Percentiles rank a stretch among this genome's conserved stretches.
Conservation (phyloP, 2,797 vertebrate genomes). For the Fringilla coelebs region DNA sequence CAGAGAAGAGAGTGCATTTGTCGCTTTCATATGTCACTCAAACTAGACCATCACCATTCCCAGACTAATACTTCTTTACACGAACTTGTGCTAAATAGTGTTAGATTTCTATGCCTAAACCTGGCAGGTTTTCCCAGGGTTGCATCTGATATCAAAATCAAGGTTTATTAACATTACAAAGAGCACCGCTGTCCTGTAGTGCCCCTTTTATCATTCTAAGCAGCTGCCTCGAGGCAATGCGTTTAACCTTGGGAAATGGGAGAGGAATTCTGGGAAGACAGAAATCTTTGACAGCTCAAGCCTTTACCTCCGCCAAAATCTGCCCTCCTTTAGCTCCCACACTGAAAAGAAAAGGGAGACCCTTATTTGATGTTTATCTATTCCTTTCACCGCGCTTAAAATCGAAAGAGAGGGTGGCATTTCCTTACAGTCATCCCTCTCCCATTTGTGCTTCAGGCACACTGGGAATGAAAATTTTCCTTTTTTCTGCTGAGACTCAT, state of each 20-base stretch:
- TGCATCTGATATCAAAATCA: conserved; percentile 78
- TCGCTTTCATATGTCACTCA: conserved; percentile 65
- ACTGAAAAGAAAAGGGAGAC: conserved; percentile 27
- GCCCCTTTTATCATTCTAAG: conserved; percentile 81
- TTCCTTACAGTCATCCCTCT: conserved; percentile 53
- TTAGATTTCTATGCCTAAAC: conserved; percentile 68
- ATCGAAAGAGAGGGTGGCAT: conserved; percentile 19
- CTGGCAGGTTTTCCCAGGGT: conserved; percentile 76
- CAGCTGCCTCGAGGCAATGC: conserved; percentile 76
- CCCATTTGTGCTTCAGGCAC: conserved; percentile 39
- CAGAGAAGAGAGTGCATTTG: neutral
- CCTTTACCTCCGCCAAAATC: conserved; percentile 67
- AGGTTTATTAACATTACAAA: conserved; percentile 85
- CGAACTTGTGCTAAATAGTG: conserved; percentile 70
- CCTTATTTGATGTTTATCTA: conserved; percentile 69
- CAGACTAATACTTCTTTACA: conserved; percentile 67
- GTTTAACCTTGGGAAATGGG: conserved; percentile 83
- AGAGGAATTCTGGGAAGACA: conserved; percentile 74
- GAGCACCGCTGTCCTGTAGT: conserved; percentile 74
- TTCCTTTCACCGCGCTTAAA: conserved; percentile 57
- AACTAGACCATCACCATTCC: conserved; percentile 59
- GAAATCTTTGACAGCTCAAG: conserved; percentile 69
- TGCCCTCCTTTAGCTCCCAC: conserved; percentile 50
- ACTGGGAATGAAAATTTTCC: neutral
- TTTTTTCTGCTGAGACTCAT: conserved; percentile 9